Evolutionary conservation across 1,140 invertebrate species (phyloP).

Genomic region (Halesus radiatus): DNA sequence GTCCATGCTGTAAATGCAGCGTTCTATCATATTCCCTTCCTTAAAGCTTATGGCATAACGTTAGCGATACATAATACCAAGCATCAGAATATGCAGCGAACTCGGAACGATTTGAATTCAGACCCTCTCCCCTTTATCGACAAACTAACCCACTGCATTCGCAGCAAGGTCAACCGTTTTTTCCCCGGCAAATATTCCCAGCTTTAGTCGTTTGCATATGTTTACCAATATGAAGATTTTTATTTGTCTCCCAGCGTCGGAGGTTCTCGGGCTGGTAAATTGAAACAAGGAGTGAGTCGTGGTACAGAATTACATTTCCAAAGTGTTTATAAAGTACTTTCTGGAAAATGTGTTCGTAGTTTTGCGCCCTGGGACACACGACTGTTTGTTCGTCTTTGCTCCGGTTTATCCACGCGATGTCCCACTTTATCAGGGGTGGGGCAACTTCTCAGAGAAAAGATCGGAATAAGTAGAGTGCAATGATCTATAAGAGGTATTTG

Average conservation of each 20-base stretch:
- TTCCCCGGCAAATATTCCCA: constrained; percentile 2
- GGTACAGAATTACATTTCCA: constrained; percentile 42
- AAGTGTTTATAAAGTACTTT: constrained; percentile 51
- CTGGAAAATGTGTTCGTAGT: constrained; percentile 42
- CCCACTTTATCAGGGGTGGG: background rate
- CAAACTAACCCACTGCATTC: too few relatives aligned
- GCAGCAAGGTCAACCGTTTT: too few relatives aligned
- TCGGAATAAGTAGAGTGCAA: too few relatives aligned
- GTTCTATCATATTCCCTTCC: too few relatives aligned
- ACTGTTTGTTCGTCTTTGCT: constrained; percentile 25
- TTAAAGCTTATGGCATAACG: too few relatives aligned
- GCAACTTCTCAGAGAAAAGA: too few relatives aligned
- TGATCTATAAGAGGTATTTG: too few relatives aligned
- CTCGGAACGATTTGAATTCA: too few relatives aligned
- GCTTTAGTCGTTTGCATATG: constrained; percentile 8
- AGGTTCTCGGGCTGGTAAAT: constrained; percentile 43
- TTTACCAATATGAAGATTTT: constrained; percentile 35
- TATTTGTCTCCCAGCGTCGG: constrained; percentile 25
- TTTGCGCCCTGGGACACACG: constrained; percentile 25
- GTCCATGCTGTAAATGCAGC: too few relatives aligned
- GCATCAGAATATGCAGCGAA: too few relatives aligned
- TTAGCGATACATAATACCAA: too few relatives aligned
- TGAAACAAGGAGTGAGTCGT: constrained; percentile 43
- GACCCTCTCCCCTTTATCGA: too few relatives aligned
- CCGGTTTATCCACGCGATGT: constrained; percentile 15